phyloP scores from a whole-genome alignment of 2,888 invertebrate species.

The Caenorhabditis wallacei region DNA sequence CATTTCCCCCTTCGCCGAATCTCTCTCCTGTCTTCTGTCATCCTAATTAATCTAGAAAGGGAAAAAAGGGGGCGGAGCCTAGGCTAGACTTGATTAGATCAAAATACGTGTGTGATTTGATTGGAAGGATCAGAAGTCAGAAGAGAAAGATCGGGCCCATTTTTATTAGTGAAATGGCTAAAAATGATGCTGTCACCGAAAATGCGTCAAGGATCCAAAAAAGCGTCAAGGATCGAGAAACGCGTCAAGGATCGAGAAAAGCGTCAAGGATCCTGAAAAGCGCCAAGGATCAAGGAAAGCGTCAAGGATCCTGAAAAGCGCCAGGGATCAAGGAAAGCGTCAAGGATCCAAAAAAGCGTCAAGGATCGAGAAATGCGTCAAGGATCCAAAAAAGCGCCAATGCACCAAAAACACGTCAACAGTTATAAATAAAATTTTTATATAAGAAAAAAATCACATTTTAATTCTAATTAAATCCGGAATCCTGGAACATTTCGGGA shows the following conservation, averaged over 20 bases:
- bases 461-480: conserved; percentile 27
- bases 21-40: conserved; percentile 16
- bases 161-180: no score
- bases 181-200: no score
- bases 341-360: conserved; percentile 14
- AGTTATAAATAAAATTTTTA: background rate
- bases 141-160: no score
- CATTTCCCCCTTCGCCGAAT: conserved; percentile 1
- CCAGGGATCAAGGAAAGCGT: no score
- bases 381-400: conserved; percentile 7
- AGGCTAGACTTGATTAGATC: no score
- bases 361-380: conserved; percentile 5
- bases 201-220: no score
- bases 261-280: no score
- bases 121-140: conserved; percentile 7
- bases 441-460: background rate
- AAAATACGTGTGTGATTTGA: no score
- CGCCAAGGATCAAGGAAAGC: no score
- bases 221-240: no score
- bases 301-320: no score
- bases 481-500: conserved; percentile 46
- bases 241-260: no score
- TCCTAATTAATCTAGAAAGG: background rate
- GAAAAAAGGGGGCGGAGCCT: background rate
- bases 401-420: background rate